These are phyloP conservation scores for Acronicta psi DNA, from an alignment of 2,888 invertebrate species.

Conservation along the genomic window DNA sequence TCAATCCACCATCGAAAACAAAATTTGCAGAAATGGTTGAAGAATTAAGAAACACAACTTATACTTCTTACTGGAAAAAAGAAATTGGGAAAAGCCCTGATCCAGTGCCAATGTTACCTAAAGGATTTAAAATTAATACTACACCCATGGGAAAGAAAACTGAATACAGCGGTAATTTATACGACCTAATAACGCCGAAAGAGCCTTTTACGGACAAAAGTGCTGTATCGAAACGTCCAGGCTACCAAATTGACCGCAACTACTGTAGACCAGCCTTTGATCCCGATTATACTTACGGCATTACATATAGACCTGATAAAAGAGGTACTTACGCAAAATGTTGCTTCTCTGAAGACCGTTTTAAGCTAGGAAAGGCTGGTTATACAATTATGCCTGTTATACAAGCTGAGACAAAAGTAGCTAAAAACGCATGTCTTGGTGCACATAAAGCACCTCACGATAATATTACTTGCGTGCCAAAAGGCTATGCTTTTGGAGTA, in stretches of 20 bases:
- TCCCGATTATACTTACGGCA: conserved; percentile 71
- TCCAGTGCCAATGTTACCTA: conserved; percentile 9
- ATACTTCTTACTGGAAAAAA: conserved; percentile 22
- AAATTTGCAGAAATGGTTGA: conserved; percentile 59
- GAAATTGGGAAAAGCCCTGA: conserved; percentile 5
- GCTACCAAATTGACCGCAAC: conserved; percentile 54
- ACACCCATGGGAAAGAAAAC: conserved; percentile 58
- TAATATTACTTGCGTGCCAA: conserved; percentile 75
- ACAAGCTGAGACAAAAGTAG: conserved; percentile 68
- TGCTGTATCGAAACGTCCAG: conserved; percentile 41
- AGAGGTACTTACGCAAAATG: conserved; percentile 66
- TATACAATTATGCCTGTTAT: conserved; percentile 62
- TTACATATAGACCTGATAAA: conserved; percentile 64
- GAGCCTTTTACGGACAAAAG: conserved; percentile 50
- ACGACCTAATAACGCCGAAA: conserved; percentile 63
- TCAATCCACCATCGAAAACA: conserved; percentile 61
- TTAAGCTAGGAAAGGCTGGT: conserved; percentile 61
- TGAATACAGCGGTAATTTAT: conserved; percentile 44
- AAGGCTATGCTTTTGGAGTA: conserved; percentile 78
- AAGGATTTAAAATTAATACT: conserved; percentile 8
- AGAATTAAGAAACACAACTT: conserved; percentile 15
- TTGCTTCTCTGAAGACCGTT: conserved; percentile 64
- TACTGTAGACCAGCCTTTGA: conserved; percentile 71
- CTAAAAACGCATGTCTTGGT: conserved; percentile 63
- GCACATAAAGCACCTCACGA: conserved; percentile 71